Evolutionary conservation across 1,140 invertebrate species (phyloP), one percentile per base, ranked within the genome.

Genomic region (Acromyrmex heyeri): DNA sequence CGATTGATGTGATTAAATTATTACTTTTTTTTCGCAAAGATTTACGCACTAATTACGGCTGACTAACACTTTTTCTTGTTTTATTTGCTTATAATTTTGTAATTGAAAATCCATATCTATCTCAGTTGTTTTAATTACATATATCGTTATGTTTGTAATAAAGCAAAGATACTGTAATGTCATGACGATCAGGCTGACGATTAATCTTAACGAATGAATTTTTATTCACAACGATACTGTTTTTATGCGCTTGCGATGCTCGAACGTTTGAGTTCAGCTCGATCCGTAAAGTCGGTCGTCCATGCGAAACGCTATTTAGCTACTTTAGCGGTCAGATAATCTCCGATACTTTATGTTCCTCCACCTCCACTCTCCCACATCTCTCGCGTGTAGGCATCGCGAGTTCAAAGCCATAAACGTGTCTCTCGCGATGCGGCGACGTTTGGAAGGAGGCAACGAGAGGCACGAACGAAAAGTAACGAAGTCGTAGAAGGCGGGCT

Each of bases 281-380:
- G 24, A 24, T 24, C 24, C 1, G 24, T 82, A 61, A 73, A 59
- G 18, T 73, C 67, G 14, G 18, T 30, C 67, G 34, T 57, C 14
- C 34, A 38, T 38, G 79, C 79, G 16, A 82, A 30, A 34, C 24
- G 55, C 67, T 82, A 61, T 38, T 73, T 61, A 48, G 38, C 70
- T 48, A 73, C 34, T 50, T n/a, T 30, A 75, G 10, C 69, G 55
- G 27, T 50, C 79, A 48, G 55, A 78, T 88, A 89, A 86, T 73
- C 44, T 61, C 38, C n/a, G 65, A 85, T 79, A 88, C 27, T 89
- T 75, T 75, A 86, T 75, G 48, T 53, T 57, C 69, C 79, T 38
- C 55, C 55, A 69, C 30, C 34, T 48, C 21, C 24, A 30, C 53
- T 53, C 57, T 75, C 53, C 53, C 59, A 21, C 34, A 79, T 79